Conservation (phyloP, 2,113 vertebrate species). For the Podilymbus podiceps region DNA sequence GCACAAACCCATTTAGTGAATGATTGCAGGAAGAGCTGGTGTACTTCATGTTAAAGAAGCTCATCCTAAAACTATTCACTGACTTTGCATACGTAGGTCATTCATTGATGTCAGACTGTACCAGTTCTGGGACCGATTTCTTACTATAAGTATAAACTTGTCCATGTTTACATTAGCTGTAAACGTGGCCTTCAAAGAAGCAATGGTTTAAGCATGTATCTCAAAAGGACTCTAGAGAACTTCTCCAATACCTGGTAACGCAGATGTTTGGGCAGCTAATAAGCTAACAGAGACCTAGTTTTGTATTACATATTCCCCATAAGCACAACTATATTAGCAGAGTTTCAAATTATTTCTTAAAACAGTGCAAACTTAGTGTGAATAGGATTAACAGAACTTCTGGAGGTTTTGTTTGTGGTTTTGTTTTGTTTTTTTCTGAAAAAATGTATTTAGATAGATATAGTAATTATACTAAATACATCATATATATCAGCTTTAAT, state of each 20-base stretch:
- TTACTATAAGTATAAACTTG: not conserved
- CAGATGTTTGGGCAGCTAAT: not conserved
- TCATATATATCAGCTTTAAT: not conserved
- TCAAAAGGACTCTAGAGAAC: not conserved
- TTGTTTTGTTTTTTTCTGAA: not conserved
- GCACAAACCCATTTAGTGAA: constrained; percentile 32
- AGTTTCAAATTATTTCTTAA: not conserved
- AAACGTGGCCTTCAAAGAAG: not conserved
- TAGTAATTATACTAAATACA: not conserved
- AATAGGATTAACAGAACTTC: not conserved
- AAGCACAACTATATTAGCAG: not conserved
- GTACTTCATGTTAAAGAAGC: not conserved
- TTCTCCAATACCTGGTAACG: not conserved
- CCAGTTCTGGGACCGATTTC: not conserved
- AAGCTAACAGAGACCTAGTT: not conserved
- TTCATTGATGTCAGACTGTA: not conserved
- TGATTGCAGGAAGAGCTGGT: constrained; percentile 4
- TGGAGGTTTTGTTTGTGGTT: not conserved
- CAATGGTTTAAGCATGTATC: not conserved
- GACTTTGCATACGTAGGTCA: not conserved
- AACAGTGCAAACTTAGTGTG: not conserved
- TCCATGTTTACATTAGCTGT: not conserved
- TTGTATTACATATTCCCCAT: not conserved
- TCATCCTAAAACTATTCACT: not conserved
- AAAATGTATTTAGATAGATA: not conserved